Base-by-base conservation (phyloP, 1,140 invertebrate genomes). In the Pseudomyrmex cubaensis region DNA sequence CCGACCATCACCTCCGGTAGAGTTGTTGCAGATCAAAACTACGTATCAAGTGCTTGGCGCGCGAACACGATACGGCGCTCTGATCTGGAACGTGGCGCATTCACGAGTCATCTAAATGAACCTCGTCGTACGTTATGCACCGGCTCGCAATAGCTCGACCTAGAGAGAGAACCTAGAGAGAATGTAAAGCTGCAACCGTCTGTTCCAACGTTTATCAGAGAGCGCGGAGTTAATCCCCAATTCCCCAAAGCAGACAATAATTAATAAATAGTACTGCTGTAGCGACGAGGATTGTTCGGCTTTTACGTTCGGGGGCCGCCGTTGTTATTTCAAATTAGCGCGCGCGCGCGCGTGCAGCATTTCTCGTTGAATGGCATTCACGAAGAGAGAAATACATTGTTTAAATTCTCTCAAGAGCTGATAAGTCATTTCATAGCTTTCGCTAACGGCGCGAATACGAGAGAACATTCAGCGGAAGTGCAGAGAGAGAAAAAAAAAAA, bases 221-320 rank as follows among this genome's bases (percentile, higher is more conserved):
- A 74, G 56, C 20, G 64, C 75, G 46, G 25, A 50, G 59, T 61
- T 50, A 62, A 17, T 54, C 78, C 35, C 75, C 83, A 80, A 87
- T 89, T 83, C 86, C 75, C 86, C 77, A 83, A 90, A 87, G 89
- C 82, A 85, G 88, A 89, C 87, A 83, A 85, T 92, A 91, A 92
- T 92, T 92, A 91, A 92, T 90, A 90, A 35, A 87, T 86, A 72
- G 90, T 83, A 83, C 64, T 25, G n/a, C 66, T 63, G 35, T 35
- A 77, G 85, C 87, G 61, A 57, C 83, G 82, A 70, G 80, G 84
- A 74, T 83, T 77, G 78, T 88, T 76, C 69, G 67, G 89, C 80
- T 86, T 85, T 85, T 82, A 83, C 78, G 82, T 63, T 54, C 25
- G 48, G 35, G 35, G 35, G 35, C 35, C 84, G 82, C 73, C 85